Conservation (phyloP, 2,113 vertebrate genomes). For the Python bivittatus region DNA sequence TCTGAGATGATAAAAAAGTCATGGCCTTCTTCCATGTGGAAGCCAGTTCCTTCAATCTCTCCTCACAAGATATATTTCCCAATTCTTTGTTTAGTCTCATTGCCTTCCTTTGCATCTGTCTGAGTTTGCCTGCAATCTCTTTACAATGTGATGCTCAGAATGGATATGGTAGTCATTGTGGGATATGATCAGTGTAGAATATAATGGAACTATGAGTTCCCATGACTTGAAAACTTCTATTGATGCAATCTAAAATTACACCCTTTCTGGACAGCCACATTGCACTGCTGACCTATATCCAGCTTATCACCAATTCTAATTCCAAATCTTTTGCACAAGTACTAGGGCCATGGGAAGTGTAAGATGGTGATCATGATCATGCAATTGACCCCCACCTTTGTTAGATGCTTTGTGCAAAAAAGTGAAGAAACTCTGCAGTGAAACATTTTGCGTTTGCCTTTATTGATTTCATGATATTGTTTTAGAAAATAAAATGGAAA, state of each 20-base stretch:
- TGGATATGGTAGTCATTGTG: neutral
- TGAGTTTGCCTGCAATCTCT: neutral
- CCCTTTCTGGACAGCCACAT: neutral
- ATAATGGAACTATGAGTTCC: neutral
- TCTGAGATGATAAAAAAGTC: neutral
- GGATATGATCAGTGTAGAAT: neutral
- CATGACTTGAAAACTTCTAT: neutral
- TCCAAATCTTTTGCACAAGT: too few species aligned
- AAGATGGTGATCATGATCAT: neutral
- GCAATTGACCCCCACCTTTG: neutral
- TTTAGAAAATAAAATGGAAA: neutral
- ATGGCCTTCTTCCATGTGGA: neutral
- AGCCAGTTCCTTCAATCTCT: neutral
- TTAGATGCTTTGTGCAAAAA: neutral
- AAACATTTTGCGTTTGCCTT: neutral
- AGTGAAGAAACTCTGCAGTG: neutral
- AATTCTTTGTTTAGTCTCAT: neutral
- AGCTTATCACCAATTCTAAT: too few species aligned
- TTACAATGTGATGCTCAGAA: neutral
- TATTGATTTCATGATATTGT: neutral
- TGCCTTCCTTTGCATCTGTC: neutral
- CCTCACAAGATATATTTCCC: neutral
- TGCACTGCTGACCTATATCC: too few species aligned
- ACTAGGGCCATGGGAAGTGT: neutral
- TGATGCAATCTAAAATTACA: neutral